These are phyloP conservation scores for Zaprionus camerounensis DNA, from an alignment of 1,140 invertebrate genomes.

Conservation along the genomic window DNA sequence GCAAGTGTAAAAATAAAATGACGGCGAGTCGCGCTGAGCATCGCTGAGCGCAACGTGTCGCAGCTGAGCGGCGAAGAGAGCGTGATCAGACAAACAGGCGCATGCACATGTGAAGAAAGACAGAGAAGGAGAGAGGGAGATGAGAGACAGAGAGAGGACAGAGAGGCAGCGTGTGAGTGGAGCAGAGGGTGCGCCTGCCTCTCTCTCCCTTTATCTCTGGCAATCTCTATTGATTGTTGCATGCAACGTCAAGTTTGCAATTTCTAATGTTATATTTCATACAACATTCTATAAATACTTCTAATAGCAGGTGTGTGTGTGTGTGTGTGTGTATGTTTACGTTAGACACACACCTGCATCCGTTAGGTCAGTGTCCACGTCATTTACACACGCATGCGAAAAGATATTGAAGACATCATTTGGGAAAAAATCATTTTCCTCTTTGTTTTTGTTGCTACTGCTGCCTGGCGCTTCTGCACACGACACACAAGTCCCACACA, in stretches of 20 bases:
- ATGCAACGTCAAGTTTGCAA: slow-evolving; percentile 55
- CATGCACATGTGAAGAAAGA: slow-evolving; percentile 9
- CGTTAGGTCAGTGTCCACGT: slow-evolving; percentile 21
- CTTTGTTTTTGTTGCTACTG: slow-evolving; percentile 41
- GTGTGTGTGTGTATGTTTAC: slow-evolving; percentile 18
- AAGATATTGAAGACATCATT: slow-evolving; percentile 37
- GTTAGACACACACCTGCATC: slow-evolving; percentile 59
- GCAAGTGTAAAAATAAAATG: slow-evolving; percentile 80
- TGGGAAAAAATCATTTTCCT: slow-evolving; percentile 49
- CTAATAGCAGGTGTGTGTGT: slow-evolving; percentile 55
- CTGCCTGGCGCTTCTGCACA: slow-evolving; percentile 71
- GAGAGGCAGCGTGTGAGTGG: neutral
- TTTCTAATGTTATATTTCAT: slow-evolving; percentile 49
- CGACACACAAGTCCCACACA: slow-evolving; percentile 66
- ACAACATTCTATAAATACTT: slow-evolving; percentile 49
- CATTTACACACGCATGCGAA: slow-evolving; percentile 41
- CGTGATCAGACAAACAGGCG: slow-evolving; percentile 19
- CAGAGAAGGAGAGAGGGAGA: slow-evolving; percentile 22
- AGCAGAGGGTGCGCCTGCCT: slow-evolving; percentile 2
- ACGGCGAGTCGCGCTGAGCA: slow-evolving; percentile 44
- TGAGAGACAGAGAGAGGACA: slow-evolving; percentile 24
- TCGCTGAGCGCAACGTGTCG: slow-evolving; percentile 10
- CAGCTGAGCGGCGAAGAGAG: slow-evolving; percentile 51
- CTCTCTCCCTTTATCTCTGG: slow-evolving; percentile 4
- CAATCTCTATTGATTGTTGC: slow-evolving; percentile 71